Evolutionary conservation across 2,113 vertebrate species (phyloP), one percentile per base, ranked within the genome.

Genomic region (Euleptes europaea): DNA sequence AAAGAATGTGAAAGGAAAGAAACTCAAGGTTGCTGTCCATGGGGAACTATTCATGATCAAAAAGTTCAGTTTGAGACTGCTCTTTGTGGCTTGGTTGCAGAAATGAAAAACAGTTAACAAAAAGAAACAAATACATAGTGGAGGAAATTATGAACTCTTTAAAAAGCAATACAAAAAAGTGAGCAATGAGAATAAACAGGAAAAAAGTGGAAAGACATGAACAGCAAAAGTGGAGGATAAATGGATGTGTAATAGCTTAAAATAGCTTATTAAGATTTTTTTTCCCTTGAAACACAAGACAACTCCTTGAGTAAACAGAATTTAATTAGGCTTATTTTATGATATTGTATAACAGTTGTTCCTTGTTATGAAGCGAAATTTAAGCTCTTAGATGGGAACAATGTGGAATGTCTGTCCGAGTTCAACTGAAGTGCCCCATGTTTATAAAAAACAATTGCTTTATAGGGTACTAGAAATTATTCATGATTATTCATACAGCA

Each of bases 121-220:
- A 74, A 63, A 40, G 13, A 47, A 21, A 57, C 17, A 38, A 76
- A 76, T 28, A 28, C 76, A 49, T 77, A 76, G 63, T 33, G 75
- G 17, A 38, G 47, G 11, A 76, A 66, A 65, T 75, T 57, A 35
- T 47, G 42, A 42, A 60, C 67, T 73, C 5, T 66, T 65, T 84
- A 63, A 76, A 76, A 49, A 70, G 69, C 14, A 83, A n/a, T 40
- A 38, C 38, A 42, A 40, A 49, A 40, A 28, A 38, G 14, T 51
- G 42, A 76, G 15, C 72, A 76, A 67, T 75, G 73, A 67, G 47
- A 76, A 75, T 84, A 67, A 83, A 72, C 82, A 75, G 71, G 35
- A 70, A 70, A 83, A 76, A 84, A 38, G 57, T 84, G 23, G 73
- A 67, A 67, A 75, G 72, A 51, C 23, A 47, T 74, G 28, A 49